Base-by-base conservation (phyloP, 2,888 invertebrate species). In the Drosophila mettleri region DNA sequence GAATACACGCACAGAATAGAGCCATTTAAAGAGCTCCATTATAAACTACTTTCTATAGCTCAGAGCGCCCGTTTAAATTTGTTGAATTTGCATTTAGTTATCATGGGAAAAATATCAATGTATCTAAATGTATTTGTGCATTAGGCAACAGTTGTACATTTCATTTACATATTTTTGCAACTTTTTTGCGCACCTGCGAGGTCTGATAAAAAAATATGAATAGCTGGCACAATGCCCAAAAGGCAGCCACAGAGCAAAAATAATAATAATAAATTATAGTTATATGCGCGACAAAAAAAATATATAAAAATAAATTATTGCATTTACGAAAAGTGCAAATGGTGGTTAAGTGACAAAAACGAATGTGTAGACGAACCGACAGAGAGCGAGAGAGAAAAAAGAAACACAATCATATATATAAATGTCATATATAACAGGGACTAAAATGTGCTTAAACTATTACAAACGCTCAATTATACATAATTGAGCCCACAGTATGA, bases 261-360 rank as follows among this genome's bases (percentile, higher is more conserved):
- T 66, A 76, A 73, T 69, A 79, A 74, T 77, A 67, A 81, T 81
- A 84, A 82, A 82, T 82, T 84, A 79, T 68, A 61, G 64, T 77
- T 72, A 63, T 64, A 64, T 63, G 55, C 63, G 49, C 46, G 39
- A 43, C 27, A 34, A 18, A 24, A 41, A 34, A 46, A 22, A 27
- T 1, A 39, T 24, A 16, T 9, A 4, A 33, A 49, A 22, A 34
- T 48, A 75, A 72, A 65, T 69, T 57, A 66, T 57, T 62, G 62
- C 57, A 74, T 61, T 70, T 58, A 54, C 55, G 12, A 10, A 57
- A 45, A 61, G 57, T 68, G 67, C 67, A 68, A 74, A 74, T 74
- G 57, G 33, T 20, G 67, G 52, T 64, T 66, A 69, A 76, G 67
- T 77, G 69, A 33, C 48, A 60, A 24, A 49, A 66, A 66, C 52